Evolutionary conservation across 2,113 vertebrate genomes (phyloP).

Genomic region (Plestiodon gilberti): DNA sequence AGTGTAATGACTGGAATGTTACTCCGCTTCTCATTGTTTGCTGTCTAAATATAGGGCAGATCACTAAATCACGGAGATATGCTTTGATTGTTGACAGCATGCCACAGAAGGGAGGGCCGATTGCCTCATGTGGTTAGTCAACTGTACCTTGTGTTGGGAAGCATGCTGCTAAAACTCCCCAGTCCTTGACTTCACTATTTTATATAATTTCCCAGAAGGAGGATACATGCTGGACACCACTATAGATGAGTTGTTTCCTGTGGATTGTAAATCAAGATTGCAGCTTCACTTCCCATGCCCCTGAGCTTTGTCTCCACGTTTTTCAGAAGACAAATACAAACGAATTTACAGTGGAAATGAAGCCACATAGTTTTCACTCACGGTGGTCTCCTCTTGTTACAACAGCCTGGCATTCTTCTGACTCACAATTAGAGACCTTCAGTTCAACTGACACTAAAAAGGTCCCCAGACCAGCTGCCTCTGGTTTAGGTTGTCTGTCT

Average conservation of each 20-base stretch:
- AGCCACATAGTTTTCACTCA: not conserved
- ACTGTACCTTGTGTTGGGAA: not conserved
- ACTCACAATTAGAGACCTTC: slow-evolving; percentile 1
- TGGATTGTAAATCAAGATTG: not conserved
- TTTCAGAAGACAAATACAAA: not conserved
- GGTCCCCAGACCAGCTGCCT: not conserved
- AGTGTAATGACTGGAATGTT: slow-evolving; percentile 63
- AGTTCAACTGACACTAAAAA: not conserved
- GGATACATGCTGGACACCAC: not conserved
- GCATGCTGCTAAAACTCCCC: slow-evolving; percentile 29
- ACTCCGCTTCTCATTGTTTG: slow-evolving; percentile 63
- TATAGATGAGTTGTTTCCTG: not conserved
- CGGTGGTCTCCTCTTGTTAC: slow-evolving; percentile 38
- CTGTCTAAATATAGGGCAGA: slow-evolving; percentile 64
- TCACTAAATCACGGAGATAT: slow-evolving; percentile 38
- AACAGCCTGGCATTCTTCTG: slow-evolving; percentile 35
- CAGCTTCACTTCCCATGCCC: slow-evolving; percentile 2
- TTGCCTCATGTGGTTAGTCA: slow-evolving; percentile 20
- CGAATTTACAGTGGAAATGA: not conserved
- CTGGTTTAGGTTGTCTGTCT: not conserved
- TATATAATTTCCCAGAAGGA: accelerated
- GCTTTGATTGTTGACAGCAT: slow-evolving; percentile 36
- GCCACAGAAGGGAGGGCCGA: slow-evolving; percentile 24
- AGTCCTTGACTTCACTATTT: slow-evolving; percentile 24
- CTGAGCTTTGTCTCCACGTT: slow-evolving; percentile 27